phyloP scores from a whole-genome alignment of 2,113 vertebrate species.

The Halcyon malimbica region DNA sequence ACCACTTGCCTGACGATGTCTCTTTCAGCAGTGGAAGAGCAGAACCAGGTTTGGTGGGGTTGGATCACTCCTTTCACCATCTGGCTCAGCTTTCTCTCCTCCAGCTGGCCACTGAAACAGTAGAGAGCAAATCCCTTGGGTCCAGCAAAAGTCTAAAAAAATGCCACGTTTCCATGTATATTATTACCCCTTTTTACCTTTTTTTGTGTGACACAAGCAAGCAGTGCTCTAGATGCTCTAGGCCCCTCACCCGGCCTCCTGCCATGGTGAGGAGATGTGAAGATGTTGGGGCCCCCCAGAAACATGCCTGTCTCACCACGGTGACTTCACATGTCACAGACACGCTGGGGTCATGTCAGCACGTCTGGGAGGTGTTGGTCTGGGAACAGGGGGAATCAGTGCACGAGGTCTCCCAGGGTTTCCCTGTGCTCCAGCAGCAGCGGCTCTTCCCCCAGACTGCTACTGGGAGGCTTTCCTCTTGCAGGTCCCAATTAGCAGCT shows the following conservation, averaged over 20 bases:
- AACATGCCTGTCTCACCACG: neutral
- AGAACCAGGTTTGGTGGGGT: neutral
- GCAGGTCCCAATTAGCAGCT: neutral
- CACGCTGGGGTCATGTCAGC: fast-evolving
- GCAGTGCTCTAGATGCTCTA: neutral
- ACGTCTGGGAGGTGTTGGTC: neutral
- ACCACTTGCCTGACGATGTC: neutral
- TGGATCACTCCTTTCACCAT: neutral
- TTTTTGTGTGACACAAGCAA: neutral
- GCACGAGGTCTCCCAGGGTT: neutral
- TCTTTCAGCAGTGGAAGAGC: neutral
- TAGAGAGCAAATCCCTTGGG: neutral
- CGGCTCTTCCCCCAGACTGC: neutral
- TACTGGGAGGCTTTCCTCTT: neutral
- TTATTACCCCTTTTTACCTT: neutral
- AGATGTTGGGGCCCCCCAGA: neutral
- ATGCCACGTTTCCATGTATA: neutral
- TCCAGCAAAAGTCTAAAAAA: neutral
- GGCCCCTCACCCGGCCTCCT: too few species aligned
- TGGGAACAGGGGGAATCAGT: neutral
- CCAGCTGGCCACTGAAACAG: neutral
- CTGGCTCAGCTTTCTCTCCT: neutral
- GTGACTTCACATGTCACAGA: neutral
- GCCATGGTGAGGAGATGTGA: neutral
- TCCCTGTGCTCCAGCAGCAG: neutral